Evolutionary conservation across 1,140 invertebrate genomes (phyloP), one percentile per base, ranked within the genome.

Genomic region (Zaprionus davidi): DNA sequence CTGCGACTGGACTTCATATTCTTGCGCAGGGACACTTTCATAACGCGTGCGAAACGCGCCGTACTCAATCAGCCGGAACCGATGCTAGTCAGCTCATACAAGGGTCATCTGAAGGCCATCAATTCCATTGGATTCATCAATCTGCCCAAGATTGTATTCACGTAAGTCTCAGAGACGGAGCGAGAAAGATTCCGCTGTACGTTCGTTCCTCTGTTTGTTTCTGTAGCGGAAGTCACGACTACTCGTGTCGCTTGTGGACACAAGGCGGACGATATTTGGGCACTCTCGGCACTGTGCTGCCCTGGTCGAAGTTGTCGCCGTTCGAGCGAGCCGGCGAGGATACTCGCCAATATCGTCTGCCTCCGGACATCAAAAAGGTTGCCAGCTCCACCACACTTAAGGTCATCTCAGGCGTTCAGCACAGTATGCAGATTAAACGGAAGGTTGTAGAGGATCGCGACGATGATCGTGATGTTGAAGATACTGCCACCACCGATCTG

Each of bases 1-100:
- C 93, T 96, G 24, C 93, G 95, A 34, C 72, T 95, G 68, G 93
- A 94, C 79, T 97, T 97, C 92, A 95, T 96, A 71, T 97, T 96
- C 91, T 87, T 96, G 90, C 95, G 94, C 93, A 94, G 94, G 44
- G 95, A 96, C 69, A 93, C 94, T 62, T 92, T 94, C 56, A 73
- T 93, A 56, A 95, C 95, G 2, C 93, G 95, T 63, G 95, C 96
- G 36, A 95, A 95, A 92, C 93, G 95, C 76, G 93, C 94, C 51
- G 93, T 94, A 22, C 93, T 93, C 67, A 90, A 93, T 82, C 95
- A 96, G 92, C 90, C 93, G 0, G 91, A 94, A 56, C 96, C 96
- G 2, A 81, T 95, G 55, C 93, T 97, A 49, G 93, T 97, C 15
- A 95, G 94, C 84, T 95, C 95, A 59, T 95, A 94, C 82, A 93